Percentiles rank a stretch among this genome's conserved stretches.
Evolutionary conservation across 2,113 vertebrate species (phyloP).

Genomic region (Tor tambroides): DNA sequence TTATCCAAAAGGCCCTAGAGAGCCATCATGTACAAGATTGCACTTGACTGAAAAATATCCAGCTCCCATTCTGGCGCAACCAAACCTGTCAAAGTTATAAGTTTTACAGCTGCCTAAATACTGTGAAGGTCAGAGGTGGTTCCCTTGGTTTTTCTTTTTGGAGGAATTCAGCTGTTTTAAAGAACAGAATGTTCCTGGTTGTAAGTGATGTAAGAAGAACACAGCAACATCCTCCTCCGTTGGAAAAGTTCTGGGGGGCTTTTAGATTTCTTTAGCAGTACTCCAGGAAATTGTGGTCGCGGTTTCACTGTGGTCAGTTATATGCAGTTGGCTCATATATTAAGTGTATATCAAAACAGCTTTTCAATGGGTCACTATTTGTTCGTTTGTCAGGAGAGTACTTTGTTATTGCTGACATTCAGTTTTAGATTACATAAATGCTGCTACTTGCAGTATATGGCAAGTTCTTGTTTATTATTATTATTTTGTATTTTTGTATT

Average conservation of each 20-base stretch:
- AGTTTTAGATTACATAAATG: background rate
- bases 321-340: constrained; percentile 29
- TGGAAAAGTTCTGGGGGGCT: background rate
- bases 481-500: background rate
- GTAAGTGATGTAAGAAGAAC: constrained; percentile 29
- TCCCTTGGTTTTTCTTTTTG: constrained; percentile 43
- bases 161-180: constrained; percentile 37
- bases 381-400: background rate
- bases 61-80: constrained; percentile 25
- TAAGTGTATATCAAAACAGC: constrained; percentile 19
- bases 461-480: background rate
- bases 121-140: constrained; percentile 25
- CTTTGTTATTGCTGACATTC: background rate
- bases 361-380: background rate
- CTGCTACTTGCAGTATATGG: background rate
- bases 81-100: constrained; percentile 35
- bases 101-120: constrained; percentile 30
- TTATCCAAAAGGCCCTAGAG: background rate
- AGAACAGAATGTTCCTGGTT: constrained; percentile 52
- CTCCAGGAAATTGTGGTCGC: constrained; percentile 53
- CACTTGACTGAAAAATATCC: constrained; percentile 18
- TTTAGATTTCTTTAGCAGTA: constrained; percentile 39
- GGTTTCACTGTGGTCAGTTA: constrained; percentile 27
- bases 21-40: background rate
- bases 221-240: constrained; percentile 43